Evolutionary conservation across 2,113 vertebrate genomes (phyloP), one percentile per base, ranked within the genome.

Genomic region (Mormyrus iriodes): DNA sequence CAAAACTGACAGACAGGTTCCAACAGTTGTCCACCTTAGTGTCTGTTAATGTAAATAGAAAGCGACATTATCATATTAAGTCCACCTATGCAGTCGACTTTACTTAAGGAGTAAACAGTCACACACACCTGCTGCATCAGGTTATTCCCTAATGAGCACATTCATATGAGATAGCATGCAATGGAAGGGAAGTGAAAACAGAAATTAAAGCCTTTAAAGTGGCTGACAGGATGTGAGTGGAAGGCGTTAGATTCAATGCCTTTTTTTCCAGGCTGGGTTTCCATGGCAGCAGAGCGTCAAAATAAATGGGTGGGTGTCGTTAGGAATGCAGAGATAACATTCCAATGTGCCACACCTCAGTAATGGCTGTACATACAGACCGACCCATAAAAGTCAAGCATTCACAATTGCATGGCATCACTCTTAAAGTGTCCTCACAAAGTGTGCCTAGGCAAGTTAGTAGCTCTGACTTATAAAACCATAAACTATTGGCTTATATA

Each of bases 271-370:
- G 79, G 17, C 86, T 89, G 88, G 82, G 92, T 95, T 94, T 92
- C 95, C 92, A 92, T 94, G 92, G 93, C 69, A 90, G 88, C 91
- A 1, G 15, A 90, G 90, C 82, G 87, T 90, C 90, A 90, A 90
- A 92, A 92, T 92, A 91, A 90, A 92, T 91, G 90, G 93, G 92
- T 92, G 89, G 87, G 89, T 90, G 93, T 91, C 44, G 91, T 90
- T 91, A 91, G 93, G 94, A 94, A 95, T 95, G 91, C 91, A 93
- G 91, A 94, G 93, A 93, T 93, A 94, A 93, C 89, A 86, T 91
- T 91, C 92, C 76, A 55, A 89, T 83, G 90, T 89, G 90, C 94
- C 91, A 39, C 93, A 91, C 93, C 93, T 89, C 79, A 61, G 35
- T 42, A n/a, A 27, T 87, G 24, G 49, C 51, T 87, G 48, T 24